These are phyloP conservation scores for Aphrocallistes beatrix DNA, from an alignment of 37 sponge, comb jelly and placozoan genomes.

Conservation along the genomic window DNA sequence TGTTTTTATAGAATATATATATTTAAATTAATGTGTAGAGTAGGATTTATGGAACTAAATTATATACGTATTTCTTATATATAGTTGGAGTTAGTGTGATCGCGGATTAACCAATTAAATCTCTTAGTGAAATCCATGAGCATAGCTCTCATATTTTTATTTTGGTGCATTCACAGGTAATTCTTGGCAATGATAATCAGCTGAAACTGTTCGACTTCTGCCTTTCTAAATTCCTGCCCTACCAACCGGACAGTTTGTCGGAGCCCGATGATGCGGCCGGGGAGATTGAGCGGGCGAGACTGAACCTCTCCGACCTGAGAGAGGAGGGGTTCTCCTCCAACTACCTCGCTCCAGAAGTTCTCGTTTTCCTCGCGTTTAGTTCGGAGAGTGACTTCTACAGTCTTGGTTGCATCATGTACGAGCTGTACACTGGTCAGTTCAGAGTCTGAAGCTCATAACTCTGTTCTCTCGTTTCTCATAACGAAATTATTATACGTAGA, in stretches of 20 bases:
- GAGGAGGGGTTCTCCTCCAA: constrained; percentile 24
- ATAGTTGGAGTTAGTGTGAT: neutral
- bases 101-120: neutral
- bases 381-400: constrained; percentile 39
- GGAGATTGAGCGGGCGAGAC: neutral
- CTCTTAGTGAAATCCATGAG: too few relatives aligned
- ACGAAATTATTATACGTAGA: too few relatives aligned
- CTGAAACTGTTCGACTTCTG: neutral
- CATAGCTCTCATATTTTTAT: too few relatives aligned
- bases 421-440: constrained; percentile 28
- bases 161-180: neutral
- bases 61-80: too few relatives aligned
- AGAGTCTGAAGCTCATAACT: too few relatives aligned
- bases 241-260: neutral
- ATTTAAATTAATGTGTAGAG: too few relatives aligned
- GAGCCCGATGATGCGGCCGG: neutral
- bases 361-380: neutral
- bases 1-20: constrained; percentile 17
- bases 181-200: neutral
- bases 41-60: too few relatives aligned
- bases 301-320: neutral
- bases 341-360: constrained; percentile 41
- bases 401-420: constrained; percentile 36
- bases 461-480: too few relatives aligned
- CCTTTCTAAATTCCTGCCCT: neutral